Evolutionary conservation across 1,140 invertebrate species (phyloP).

Genomic region (Drosophila nebulosa): DNA sequence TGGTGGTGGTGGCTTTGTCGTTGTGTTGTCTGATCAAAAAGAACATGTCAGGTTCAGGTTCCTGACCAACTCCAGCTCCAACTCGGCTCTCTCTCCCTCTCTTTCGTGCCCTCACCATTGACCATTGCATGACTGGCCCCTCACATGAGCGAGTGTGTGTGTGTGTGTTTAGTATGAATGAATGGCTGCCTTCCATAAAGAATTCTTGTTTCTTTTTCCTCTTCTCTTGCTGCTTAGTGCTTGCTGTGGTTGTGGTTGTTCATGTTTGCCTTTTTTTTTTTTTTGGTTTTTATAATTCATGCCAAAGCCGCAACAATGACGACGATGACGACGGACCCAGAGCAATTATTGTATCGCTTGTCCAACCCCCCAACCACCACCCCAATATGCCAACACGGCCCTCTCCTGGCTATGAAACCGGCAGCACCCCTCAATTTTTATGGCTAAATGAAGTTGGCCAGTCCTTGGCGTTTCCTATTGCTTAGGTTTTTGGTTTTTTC

Average conservation of each 20-base stretch:
- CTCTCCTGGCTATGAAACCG: constrained; percentile 15
- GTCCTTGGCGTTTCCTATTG: not conserved
- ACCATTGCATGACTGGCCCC: constrained; percentile 64
- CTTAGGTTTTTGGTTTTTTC: not conserved
- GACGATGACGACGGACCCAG: constrained; percentile 55
- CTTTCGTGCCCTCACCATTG: constrained; percentile 20
- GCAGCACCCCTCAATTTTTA: constrained; percentile 13
- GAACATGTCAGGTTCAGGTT: constrained; percentile 64
- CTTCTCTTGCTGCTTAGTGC: not conserved
- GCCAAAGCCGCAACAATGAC: constrained; percentile 67
- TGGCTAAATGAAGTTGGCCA: not conserved
- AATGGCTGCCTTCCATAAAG: constrained; percentile 52
- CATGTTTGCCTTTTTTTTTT: constrained; percentile 32
- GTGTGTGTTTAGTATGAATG: constrained; percentile 35
- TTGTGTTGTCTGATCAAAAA: constrained; percentile 68
- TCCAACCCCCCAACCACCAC: constrained; percentile 1
- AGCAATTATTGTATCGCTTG: constrained; percentile 79
- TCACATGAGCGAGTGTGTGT: not conserved
- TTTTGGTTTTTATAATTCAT: constrained; percentile 57
- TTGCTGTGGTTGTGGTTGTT: constrained; percentile 22
- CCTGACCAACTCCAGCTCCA: constrained; percentile 26
- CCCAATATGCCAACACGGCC: constrained; percentile 1
- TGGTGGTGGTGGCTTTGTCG: constrained; percentile 25
- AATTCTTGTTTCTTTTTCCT: constrained; percentile 47
- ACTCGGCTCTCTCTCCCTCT: constrained; percentile 3